Evolutionary conservation across 92 coral and sea anemone species (phyloP).

Genomic region (Epizoanthus rinbou): DNA sequence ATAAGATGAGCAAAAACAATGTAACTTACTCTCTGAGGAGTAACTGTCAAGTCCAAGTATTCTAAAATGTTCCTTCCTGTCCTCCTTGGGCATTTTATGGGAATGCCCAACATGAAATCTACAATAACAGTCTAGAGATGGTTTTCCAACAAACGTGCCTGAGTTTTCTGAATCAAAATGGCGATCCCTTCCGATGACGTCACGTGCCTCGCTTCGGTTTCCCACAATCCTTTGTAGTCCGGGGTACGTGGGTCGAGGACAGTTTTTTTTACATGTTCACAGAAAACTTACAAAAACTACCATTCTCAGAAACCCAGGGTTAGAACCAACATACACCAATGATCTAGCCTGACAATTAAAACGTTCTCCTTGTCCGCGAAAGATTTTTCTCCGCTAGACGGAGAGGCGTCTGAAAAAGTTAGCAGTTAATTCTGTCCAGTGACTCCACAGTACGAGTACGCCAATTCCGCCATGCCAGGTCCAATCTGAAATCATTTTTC

Average conservation of each 20-base stretch:
- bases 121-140: conserved; percentile 62
- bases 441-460: too few species aligned
- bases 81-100: conserved; percentile 98
- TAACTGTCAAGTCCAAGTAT: conserved; percentile 83
- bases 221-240: conserved; percentile 52
- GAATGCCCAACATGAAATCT: conserved; percentile 75
- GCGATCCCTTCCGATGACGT: conserved; percentile 95
- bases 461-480: too few species aligned
- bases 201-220: conserved; percentile 69
- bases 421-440: too few species aligned
- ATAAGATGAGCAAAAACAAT: neutral
- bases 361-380: too few species aligned
- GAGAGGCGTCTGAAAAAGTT: too few species aligned
- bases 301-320: too few species aligned
- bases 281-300: too few species aligned
- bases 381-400: too few species aligned
- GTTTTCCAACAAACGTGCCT: conserved; percentile 62
- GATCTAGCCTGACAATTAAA: too few species aligned
- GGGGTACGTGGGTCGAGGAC: neutral
- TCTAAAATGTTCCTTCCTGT: conserved; percentile 87
- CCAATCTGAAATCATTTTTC: too few species aligned
- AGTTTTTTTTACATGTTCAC: too few species aligned
- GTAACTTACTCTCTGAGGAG: conserved; percentile 86
- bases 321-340: too few species aligned
- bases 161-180: conserved; percentile 86